Percentiles rank a stretch among this genome's conserved stretches.
Evolutionary conservation across 2,888 invertebrate genomes (phyloP).

Genomic region (Stenotaenia linearis): DNA sequence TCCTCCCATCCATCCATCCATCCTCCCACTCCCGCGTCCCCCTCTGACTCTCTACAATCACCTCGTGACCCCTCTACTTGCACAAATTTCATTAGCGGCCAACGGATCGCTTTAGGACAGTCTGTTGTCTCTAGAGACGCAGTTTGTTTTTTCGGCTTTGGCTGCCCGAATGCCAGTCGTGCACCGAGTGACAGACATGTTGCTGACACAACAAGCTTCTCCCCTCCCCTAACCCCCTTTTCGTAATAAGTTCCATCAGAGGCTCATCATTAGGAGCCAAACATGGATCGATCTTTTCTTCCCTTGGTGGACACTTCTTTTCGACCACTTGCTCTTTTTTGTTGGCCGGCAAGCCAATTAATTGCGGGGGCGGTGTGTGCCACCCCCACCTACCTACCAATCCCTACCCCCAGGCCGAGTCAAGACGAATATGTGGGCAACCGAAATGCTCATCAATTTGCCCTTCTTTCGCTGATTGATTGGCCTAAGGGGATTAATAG

Average conservation of each 20-base stretch:
- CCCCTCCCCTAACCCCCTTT: conserved; percentile 1
- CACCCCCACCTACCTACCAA: background rate
- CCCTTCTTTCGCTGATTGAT: conserved; percentile 15
- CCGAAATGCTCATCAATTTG: background rate
- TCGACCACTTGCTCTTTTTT: conserved; percentile 10
- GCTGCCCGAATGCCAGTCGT: conserved; percentile 10
- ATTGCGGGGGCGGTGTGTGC: conserved; percentile 10
- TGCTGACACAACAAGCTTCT: conserved; percentile 1
- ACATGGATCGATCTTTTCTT: background rate
- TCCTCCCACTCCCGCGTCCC: background rate
- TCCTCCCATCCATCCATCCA: background rate
- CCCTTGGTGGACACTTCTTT: conserved; percentile 13
- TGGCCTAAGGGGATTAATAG: conserved; percentile 31
- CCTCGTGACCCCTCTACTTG: background rate
- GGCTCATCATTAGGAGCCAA: conserved; percentile 26
- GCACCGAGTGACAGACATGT: conserved; percentile 12
- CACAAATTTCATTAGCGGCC: conserved; percentile 30
- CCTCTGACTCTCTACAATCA: background rate
- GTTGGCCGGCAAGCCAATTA: conserved; percentile 24
- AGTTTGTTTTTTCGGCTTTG: conserved; percentile 26
- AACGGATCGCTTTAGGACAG: conserved; percentile 15
- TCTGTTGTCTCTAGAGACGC: conserved; percentile 21
- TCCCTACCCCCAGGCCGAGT: background rate
- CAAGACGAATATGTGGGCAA: conserved; percentile 24
- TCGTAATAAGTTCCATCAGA: conserved; percentile 23